Conservation (phyloP, 1,140 invertebrate genomes). For the Cepaea nemoralis region DNA sequence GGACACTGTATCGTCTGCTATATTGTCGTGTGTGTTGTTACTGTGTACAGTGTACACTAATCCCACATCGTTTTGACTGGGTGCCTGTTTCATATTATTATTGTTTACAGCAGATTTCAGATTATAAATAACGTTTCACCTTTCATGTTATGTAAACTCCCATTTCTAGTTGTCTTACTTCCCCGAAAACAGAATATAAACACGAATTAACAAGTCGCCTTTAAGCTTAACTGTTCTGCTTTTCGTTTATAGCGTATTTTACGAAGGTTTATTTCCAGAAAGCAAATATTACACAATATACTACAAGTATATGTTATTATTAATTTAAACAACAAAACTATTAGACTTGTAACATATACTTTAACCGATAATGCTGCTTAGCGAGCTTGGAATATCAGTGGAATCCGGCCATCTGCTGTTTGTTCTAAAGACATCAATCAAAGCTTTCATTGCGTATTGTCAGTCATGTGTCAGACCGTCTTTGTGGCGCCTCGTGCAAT, state of each 20-base stretch:
- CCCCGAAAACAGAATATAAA: background rate
- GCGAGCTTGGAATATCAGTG: slow-evolving; percentile 28
- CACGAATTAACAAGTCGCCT: background rate
- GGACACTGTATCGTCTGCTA: too few relatives aligned
- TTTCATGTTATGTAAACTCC: background rate
- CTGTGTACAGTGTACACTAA: too few relatives aligned
- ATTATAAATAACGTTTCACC: background rate
- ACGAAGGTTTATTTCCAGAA: too few relatives aligned
- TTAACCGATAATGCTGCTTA: slow-evolving; percentile 23
- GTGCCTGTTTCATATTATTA: too few relatives aligned
- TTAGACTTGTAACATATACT: background rate
- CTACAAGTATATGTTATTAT: too few relatives aligned
- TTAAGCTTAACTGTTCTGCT: background rate
- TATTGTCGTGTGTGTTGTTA: too few relatives aligned
- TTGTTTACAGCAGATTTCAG: too few relatives aligned
- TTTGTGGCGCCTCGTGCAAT: slow-evolving; percentile 67
- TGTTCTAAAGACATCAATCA: slow-evolving; percentile 70
- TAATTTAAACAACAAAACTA: too few relatives aligned
- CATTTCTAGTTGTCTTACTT: background rate
- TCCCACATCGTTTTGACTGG: too few relatives aligned
- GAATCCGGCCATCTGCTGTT: slow-evolving; percentile 65
- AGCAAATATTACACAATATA: too few relatives aligned
- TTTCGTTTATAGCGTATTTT: too few relatives aligned
- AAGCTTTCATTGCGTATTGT: slow-evolving; percentile 67
- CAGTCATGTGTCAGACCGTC: slow-evolving; percentile 70